These are phyloP conservation scores for Papilio xuthus DNA, from an alignment of 1,140 invertebrate genomes.

Conservation along the genomic window DNA sequence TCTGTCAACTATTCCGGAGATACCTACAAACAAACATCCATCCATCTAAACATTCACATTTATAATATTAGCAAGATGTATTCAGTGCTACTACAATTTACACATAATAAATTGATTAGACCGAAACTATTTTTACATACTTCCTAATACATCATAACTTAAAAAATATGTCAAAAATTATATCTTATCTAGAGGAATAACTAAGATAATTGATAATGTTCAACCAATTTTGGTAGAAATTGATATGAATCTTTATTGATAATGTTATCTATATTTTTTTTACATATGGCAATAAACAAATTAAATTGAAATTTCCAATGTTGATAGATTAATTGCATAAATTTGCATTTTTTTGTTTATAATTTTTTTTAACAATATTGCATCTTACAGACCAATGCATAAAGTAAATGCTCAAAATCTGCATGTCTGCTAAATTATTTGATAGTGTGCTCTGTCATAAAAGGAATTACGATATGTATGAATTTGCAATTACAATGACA, in stretches of 20 bases:
- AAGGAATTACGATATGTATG: not conserved
- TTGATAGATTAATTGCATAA: not conserved
- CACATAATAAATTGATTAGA: no score
- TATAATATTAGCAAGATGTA: no score
- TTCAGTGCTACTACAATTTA: no score
- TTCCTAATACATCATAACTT: no score
- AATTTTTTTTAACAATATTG: not conserved
- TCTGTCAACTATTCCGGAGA: no score
- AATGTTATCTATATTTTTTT: not conserved
- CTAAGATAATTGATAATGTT: no score
- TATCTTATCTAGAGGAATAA: no score
- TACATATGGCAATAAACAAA: not conserved
- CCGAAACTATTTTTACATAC: no score
- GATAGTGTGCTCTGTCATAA: not conserved
- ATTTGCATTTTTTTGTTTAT: not conserved
- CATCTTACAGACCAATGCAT: not conserved
- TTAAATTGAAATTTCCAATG: not conserved
- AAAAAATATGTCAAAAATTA: no score
- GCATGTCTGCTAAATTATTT: not conserved
- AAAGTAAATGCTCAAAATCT: not conserved
- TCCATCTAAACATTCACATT: no score
- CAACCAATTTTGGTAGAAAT: not conserved
- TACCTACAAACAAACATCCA: no score
- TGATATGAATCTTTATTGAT: not conserved
- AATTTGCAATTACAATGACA: not conserved